phyloP scores from a whole-genome alignment of 2,797 vertebrate species.

The Onychomys leucogaster region DNA sequence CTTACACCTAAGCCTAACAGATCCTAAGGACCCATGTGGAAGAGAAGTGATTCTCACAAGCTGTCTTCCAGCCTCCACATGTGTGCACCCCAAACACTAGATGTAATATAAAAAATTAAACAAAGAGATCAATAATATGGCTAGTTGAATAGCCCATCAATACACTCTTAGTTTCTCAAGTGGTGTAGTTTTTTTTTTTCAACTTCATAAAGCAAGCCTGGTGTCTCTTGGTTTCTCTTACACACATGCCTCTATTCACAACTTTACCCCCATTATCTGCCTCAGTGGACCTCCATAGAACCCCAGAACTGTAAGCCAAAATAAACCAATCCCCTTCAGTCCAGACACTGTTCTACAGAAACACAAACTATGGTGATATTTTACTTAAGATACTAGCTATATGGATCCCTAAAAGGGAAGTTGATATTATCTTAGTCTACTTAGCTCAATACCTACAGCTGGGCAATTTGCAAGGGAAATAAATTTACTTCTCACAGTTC shows the following conservation, averaged over 20 bases:
- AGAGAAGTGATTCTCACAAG: background rate
- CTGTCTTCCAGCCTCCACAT: background rate
- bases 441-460: background rate
- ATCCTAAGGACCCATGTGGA: background rate
- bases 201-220: background rate
- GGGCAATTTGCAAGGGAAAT: background rate
- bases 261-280: background rate
- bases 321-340: background rate
- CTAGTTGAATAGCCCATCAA: background rate
- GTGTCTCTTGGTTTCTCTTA: background rate
- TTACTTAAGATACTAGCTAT: background rate
- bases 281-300: background rate
- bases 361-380: no score
- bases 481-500: background rate
- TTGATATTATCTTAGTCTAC: background rate
- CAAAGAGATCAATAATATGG: background rate
- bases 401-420: background rate
- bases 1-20: background rate
- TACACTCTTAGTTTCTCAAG: background rate
- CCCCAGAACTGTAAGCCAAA: background rate
- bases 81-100: background rate
- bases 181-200: background rate
- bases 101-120: background rate
- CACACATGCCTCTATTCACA: background rate
- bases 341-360: background rate